Percentiles rank a stretch among this genome's conserved stretches.
Evolutionary conservation across 2,888 invertebrate species (phyloP).

Genomic region (Phyto melanocephala): DNA sequence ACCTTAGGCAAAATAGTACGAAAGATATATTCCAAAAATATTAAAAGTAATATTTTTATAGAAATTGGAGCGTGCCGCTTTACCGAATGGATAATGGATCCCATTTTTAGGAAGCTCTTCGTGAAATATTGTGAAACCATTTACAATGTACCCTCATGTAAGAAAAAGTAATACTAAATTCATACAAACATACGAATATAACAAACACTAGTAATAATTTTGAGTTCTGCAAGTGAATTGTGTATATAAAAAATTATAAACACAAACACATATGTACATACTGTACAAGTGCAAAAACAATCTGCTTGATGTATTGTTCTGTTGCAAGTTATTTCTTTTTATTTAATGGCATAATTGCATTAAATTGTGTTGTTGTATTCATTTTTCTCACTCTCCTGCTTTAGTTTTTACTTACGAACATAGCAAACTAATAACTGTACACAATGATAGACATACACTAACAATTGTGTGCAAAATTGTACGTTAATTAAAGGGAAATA

Average conservation of each 20-base stretch:
- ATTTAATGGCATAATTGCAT: conserved; percentile 61
- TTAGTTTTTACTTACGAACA: not conserved
- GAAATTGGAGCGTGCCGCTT: not conserved
- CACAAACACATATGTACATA: no score
- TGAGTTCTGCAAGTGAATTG: not conserved
- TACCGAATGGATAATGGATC: no score
- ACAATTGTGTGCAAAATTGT: not conserved
- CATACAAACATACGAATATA: not conserved
- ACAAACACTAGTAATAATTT: not conserved
- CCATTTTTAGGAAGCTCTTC: no score
- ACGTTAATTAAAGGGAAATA: not conserved
- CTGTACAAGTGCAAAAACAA: not conserved
- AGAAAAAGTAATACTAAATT: not conserved
- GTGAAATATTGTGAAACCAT: not conserved
- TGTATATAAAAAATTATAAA: not conserved
- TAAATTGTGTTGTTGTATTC: conserved; percentile 31
- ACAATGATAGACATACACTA: not conserved
- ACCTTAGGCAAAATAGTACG: no score
- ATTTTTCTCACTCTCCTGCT: not conserved
- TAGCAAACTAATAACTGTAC: not conserved
- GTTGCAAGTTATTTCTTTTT: conserved; percentile 33
- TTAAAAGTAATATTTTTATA: no score
- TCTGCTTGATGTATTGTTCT: conserved; percentile 22
- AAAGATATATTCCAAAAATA: no score
- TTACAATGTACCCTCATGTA: not conserved